A percentile compares a stretch with the other conserved stretches of the same genome.
Conservation (phyloP, 2,113 vertebrate species). For the Myiozetetes cayanensis region DNA sequence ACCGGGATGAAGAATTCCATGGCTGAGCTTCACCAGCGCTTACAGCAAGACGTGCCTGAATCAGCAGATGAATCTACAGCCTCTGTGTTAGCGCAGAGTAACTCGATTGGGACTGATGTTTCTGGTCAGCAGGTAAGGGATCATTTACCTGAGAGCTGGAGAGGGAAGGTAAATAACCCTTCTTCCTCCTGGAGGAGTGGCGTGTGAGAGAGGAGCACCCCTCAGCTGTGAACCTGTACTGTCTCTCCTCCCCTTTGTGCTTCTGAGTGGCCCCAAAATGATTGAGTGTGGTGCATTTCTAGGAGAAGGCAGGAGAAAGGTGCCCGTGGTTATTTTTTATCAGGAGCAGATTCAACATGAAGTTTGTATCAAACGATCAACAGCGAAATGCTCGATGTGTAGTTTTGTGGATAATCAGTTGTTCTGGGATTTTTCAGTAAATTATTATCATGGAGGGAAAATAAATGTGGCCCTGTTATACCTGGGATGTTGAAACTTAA, state of each 20-base stretch:
- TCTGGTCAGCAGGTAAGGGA: constrained; percentile 64
- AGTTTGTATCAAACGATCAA: neutral
- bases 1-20: constrained; percentile 57
- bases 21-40: constrained; percentile 63
- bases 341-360: neutral
- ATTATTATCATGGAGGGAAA: neutral
- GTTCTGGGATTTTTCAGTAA: neutral
- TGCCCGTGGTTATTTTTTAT: neutral
- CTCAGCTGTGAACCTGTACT: neutral
- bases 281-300: neutral
- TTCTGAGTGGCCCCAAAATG: neutral
- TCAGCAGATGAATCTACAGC: constrained; percentile 19
- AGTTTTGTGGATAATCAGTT: neutral
- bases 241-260: neutral
- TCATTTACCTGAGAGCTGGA: neutral
- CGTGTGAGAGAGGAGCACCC: neutral
- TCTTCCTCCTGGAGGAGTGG: neutral
- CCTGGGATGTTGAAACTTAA: neutral
- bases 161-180: neutral
- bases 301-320: neutral
- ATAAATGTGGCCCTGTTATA: neutral
- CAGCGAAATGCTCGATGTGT: neutral
- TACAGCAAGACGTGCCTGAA: constrained; percentile 59
- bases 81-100: neutral
- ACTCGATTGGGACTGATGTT: neutral